Evolutionary conservation across 2,797 vertebrate genomes (phyloP), one percentile per base, ranked within the genome.

Genomic region (Pangasius macronema): DNA sequence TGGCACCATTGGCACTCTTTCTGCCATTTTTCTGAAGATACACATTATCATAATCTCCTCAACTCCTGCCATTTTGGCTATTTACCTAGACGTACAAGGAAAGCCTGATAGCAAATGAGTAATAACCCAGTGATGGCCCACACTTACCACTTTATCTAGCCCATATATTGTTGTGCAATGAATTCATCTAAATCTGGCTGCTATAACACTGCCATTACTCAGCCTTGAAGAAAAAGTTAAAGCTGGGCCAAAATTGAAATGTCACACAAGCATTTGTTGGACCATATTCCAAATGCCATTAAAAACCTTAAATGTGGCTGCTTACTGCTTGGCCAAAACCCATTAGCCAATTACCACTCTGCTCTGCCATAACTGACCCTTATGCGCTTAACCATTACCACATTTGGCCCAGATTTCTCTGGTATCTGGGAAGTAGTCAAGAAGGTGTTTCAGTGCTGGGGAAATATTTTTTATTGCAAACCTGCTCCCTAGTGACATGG

Each of bases 121-220:
- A 82, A 82, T 82, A 27, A 46, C 57, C 57, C 73, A 51, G 73
- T 53, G 14, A 76, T 76, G 46, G 27, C 27, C n/a, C 49, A 53
- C 73, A 63, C 36, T 18, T 82, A 46, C 22, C 27, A 27, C 57
- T 82, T 42, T 82, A n/a, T 39, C 24, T 82, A 36, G 30, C 36
- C 10, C 33, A 80, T 80, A 59, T 80, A 80, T 57, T 6, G 55
- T 20, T 79, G 18, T 39, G 22, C 20, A 59, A 18, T 80, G 10
- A 39, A 59, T 59, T 80, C 4, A 59, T 80, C 55, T 49, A 2
- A 59, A 59, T 27, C 53, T 59, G 30, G 11, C 77, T 36, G n/a
- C 18, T 33, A 4, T 24, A 82, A 63, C 30, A 57, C 53, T 30
- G 24, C 59, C 59, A 63, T 81, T 42, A 27, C 22, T 42, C 1